Evolutionary conservation across 35 echinoderm and acorn worm genomes (phyloP).

Genomic region (Nesometra sesokonis): DNA sequence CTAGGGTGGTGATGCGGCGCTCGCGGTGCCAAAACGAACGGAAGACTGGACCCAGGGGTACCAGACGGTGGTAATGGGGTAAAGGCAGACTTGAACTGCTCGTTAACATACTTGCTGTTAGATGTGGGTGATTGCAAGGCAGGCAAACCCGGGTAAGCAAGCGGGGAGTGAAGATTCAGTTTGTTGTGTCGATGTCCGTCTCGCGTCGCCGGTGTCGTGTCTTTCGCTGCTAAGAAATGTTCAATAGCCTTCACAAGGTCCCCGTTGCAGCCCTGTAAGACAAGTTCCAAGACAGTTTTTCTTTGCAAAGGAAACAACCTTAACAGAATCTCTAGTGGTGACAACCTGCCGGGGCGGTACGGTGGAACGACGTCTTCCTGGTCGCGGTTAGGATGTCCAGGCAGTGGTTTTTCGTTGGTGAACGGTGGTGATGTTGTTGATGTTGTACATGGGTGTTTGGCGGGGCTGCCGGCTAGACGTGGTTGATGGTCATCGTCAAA

Average conservation of each 20-base stretch:
- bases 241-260: conserved; percentile 96
- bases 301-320: conserved; percentile 80
- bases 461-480: neutral
- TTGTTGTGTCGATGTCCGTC: conserved; percentile 4
- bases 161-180: conserved; percentile 8
- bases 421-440: conserved; percentile 22
- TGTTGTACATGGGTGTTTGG: conserved; percentile 32
- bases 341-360: conserved; percentile 75
- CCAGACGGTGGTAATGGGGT: conserved; percentile 73
- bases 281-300: conserved; percentile 76
- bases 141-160: conserved; percentile 5
- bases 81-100: conserved; percentile 89
- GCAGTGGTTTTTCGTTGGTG: conserved; percentile 19
- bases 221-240: conserved; percentile 83
- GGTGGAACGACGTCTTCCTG: conserved; percentile 46
- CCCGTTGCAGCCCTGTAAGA: conserved; percentile 91
- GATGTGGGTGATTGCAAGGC: conserved; percentile 15
- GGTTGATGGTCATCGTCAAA: neutral
- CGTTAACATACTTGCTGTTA: conserved; percentile 37
- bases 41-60: conserved; percentile 42
- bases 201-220: conserved; percentile 10
- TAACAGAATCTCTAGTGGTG: conserved; percentile 83
- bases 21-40: conserved; percentile 68
- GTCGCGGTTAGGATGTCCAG: conserved; percentile 52
- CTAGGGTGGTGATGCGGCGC: conserved; percentile 58